Conservation (phyloP, 2,888 invertebrate species). For the Agapostemon virescens region DNA sequence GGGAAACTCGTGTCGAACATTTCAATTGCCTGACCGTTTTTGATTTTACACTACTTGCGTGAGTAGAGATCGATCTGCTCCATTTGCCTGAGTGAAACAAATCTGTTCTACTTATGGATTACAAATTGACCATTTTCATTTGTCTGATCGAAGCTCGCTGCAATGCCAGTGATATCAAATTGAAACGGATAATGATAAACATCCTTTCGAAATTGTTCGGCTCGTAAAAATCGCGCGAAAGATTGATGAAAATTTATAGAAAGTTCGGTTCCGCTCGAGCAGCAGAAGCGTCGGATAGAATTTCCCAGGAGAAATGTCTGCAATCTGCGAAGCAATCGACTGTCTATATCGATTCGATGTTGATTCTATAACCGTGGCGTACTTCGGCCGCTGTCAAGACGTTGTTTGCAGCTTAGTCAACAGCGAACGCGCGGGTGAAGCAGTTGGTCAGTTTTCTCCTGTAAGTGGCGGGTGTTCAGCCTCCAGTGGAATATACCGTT, state of each 20-base stretch:
- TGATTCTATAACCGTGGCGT: conserved; percentile 45
- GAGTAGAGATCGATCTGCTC: not conserved
- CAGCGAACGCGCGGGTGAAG: conserved; percentile 11
- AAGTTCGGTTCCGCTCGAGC: not conserved
- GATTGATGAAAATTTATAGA: not conserved
- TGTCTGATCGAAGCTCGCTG: not conserved
- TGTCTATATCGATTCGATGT: conserved; percentile 52
- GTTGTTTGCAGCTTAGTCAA: conserved; percentile 35
- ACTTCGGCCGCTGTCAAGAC: conserved; percentile 36
- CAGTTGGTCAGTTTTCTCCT: conserved; percentile 46
- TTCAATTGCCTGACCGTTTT: not conserved
- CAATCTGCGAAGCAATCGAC: conserved; percentile 48
- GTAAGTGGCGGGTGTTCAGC: conserved; percentile 27
- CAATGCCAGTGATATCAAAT: not conserved
- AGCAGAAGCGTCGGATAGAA: conserved; percentile 42
- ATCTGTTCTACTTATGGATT: not conserved
- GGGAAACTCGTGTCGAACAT: too few species aligned
- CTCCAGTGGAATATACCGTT: conserved; percentile 15
- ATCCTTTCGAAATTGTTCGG: not conserved
- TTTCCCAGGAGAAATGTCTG: conserved; percentile 47
- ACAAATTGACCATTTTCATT: not conserved
- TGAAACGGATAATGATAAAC: not conserved
- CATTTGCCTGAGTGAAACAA: not conserved
- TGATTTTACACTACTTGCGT: too few species aligned
- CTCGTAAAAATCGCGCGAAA: not conserved